These are phyloP conservation scores for Mico argentatus DNA, from an alignment of 2,797 vertebrate genomes.

Conservation along the genomic window DNA sequence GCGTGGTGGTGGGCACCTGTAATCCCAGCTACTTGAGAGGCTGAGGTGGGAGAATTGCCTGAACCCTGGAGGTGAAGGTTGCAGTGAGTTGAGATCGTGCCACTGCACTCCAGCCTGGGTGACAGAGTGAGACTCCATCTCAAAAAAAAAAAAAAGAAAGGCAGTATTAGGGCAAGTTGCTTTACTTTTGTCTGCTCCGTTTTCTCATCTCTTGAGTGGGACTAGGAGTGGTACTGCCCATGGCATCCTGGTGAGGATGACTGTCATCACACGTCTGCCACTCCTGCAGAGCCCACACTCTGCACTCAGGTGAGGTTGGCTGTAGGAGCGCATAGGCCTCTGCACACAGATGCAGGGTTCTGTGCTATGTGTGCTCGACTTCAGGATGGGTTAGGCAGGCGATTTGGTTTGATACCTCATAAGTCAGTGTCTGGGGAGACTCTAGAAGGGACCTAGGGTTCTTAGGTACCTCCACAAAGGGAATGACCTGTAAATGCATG, in stretches of 20 bases:
- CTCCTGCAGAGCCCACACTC: fast-evolving
- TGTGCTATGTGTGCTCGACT: background rate
- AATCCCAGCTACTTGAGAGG: background rate
- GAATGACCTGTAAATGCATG: background rate
- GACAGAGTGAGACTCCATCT: background rate
- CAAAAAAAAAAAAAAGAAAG: background rate
- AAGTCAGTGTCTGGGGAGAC: background rate
- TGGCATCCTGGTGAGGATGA: too few species aligned
- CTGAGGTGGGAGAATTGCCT: background rate
- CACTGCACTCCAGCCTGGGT: background rate
- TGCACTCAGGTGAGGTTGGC: background rate
- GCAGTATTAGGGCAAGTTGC: background rate
- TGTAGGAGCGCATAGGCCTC: background rate
- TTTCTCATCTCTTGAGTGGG: background rate
- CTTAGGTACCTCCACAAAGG: background rate
- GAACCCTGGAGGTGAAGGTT: background rate
- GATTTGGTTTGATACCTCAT: background rate
- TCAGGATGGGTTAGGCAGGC: background rate
- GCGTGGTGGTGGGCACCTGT: background rate
- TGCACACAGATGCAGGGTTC: background rate
- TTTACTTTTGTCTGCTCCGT: background rate
- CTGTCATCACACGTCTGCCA: fast-evolving
- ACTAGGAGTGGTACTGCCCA: background rate
- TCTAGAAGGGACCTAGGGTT: background rate
- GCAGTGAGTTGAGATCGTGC: background rate